phyloP scores from a whole-genome alignment of 2,113 vertebrate species.

The Thunnus maccoyii region DNA sequence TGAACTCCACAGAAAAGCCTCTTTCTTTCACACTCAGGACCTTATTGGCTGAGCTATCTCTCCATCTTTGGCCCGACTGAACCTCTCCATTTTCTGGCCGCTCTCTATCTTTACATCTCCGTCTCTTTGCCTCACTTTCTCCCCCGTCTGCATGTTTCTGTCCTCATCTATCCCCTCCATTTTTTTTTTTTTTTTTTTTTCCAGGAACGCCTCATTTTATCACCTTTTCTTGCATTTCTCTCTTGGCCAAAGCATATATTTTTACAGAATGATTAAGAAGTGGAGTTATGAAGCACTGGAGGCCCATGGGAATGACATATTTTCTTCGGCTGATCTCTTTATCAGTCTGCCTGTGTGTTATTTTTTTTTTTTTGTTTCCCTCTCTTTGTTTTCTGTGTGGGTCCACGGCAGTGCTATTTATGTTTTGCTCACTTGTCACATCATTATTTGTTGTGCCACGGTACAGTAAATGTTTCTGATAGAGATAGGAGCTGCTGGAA shows the following conservation, averaged over 20 bases:
- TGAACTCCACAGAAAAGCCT: constrained; percentile 55
- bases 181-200: background rate
- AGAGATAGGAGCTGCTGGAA: constrained; percentile 70
- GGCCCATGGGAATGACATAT: background rate
- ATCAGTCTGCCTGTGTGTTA: constrained; percentile 5
- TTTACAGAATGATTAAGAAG: background rate
- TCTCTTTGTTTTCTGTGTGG: constrained; percentile 28
- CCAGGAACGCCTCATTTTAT: constrained; percentile 21
- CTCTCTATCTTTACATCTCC: constrained; percentile 63
- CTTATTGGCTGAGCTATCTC: constrained; percentile 62
- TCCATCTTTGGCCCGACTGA: constrained; percentile 64
- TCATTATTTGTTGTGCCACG: constrained; percentile 84
- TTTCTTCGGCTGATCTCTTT: constrained; percentile 26
- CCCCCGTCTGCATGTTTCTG: constrained; percentile 44
- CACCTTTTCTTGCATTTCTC: constrained; percentile 36
- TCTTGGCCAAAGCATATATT: constrained; percentile 32
- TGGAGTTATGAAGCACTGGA: background rate
- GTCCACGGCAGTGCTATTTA: constrained; percentile 53
- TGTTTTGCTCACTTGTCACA: constrained; percentile 76
- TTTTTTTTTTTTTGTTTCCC: background rate
- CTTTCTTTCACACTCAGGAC: constrained; percentile 59
- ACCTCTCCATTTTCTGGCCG: constrained; percentile 39
- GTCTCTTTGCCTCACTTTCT: constrained; percentile 42
- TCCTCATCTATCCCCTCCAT: constrained; percentile 11
- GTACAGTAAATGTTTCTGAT: constrained; percentile 83